Percentiles rank a stretch among this genome's conserved stretches.
These are phyloP conservation scores for Platycnemis pennipes DNA, from an alignment of 2,888 invertebrate genomes.

Conservation along the genomic window DNA sequence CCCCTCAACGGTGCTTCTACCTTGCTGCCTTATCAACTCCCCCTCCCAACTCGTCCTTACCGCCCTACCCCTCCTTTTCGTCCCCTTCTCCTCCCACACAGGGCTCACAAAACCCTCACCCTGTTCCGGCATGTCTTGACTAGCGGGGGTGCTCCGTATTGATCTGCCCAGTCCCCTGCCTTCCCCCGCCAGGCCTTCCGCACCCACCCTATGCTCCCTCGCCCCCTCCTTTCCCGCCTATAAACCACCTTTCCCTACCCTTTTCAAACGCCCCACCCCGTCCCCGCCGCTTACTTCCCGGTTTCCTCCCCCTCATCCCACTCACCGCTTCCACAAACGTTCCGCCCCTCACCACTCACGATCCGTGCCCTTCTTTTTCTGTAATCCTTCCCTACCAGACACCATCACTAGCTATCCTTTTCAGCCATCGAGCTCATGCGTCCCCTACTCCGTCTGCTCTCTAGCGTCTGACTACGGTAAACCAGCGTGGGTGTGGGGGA, in stretches of 20 bases:
- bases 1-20: not conserved
- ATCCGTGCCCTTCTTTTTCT: too few species aligned
- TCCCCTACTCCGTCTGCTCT: not conserved
- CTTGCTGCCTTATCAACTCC: not conserved
- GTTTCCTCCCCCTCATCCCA: constrained; percentile 59
- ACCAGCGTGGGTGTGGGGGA: too few species aligned
- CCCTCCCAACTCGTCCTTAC: not conserved
- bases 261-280: not conserved
- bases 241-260: not conserved
- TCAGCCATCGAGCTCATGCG: not conserved
- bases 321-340: constrained; percentile 68
- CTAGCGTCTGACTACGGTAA: not conserved
- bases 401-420: too few species aligned
- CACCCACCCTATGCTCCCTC: not conserved
- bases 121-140: constrained; percentile 39
- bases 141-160: constrained; percentile 37
- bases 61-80: not conserved
- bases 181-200: not conserved
- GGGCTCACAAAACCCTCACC: constrained; percentile 39
- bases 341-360: not conserved
- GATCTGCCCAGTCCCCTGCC: constrained; percentile 42
- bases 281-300: not conserved
- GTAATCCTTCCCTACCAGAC: not conserved
- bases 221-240: not conserved
- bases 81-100: not conserved